Conservation (phyloP, 2,797 vertebrate species). For the Botia almorhae region DNA sequence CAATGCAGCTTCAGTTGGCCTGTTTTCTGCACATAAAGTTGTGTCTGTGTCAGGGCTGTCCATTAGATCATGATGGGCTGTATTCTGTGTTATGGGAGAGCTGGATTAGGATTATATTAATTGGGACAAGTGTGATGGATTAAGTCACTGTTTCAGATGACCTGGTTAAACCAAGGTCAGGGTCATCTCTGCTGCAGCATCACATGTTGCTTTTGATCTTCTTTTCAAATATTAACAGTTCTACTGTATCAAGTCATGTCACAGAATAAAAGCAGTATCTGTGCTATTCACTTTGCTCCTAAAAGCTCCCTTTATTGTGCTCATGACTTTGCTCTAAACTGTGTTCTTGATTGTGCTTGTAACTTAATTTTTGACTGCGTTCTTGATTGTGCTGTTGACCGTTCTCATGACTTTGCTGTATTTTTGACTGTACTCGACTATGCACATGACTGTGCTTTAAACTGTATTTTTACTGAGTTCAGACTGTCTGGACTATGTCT, state of each 20-base stretch:
- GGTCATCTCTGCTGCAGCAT: background rate
- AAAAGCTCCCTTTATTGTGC: too few relatives aligned
- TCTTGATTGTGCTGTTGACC: too few relatives aligned
- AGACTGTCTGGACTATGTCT: too few relatives aligned
- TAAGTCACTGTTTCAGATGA: constrained; percentile 42
- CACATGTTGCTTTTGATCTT: constrained; percentile 2
- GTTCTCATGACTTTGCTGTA: too few relatives aligned
- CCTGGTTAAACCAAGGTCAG: constrained; percentile 40
- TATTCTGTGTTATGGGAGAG: constrained; percentile 25
- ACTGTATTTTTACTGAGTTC: too few relatives aligned
- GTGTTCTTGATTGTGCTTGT: too few relatives aligned
- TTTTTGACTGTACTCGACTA: too few relatives aligned
- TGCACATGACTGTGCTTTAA: too few relatives aligned
- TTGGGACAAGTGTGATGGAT: constrained; percentile 49
- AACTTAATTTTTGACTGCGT: too few relatives aligned
- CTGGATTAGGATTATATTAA: constrained; percentile 59
- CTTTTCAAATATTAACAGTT: background rate
- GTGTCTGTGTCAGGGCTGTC: background rate
- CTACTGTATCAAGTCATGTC: constrained; percentile 8
- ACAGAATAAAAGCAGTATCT: background rate
- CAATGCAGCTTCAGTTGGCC: background rate
- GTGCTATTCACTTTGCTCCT: background rate
- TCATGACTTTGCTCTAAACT: too few relatives aligned
- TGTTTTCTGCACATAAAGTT: constrained; percentile 2
- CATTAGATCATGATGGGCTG: constrained; percentile 31